Conservation (phyloP, 2,888 invertebrate species). For the Hartigia nigra region DNA sequence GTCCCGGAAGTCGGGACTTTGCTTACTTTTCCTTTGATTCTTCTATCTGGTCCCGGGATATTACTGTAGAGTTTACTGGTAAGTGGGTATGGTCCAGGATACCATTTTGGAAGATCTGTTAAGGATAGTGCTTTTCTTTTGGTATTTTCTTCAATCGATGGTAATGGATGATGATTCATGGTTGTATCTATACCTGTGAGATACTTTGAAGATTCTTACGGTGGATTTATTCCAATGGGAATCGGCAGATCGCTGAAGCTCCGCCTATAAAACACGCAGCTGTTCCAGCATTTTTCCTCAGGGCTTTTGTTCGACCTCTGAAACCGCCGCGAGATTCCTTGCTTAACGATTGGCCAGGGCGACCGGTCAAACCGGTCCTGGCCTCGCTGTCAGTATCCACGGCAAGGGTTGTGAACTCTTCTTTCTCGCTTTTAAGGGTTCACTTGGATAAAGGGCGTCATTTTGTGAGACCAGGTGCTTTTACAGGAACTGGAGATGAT, state of each 20-base stretch:
- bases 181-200: neutral
- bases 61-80: neutral
- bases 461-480: neutral
- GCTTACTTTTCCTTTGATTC: neutral
- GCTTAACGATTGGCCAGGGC: neutral
- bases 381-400: neutral
- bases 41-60: neutral
- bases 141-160: neutral
- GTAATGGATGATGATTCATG: neutral
- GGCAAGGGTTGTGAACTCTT: neutral
- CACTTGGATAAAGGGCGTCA: neutral
- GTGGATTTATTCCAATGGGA: neutral
- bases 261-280: neutral
- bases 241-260: neutral
- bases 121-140: neutral
- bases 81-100: neutral
- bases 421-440: neutral
- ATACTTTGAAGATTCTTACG: neutral
- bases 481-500: neutral
- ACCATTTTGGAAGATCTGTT: neutral
- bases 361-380: neutral
- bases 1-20: neutral
- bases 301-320: neutral
- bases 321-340: neutral
- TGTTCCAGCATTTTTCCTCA: neutral